Conservation (phyloP, 2,888 invertebrate genomes). For the Andrena hattorfiana region DNA sequence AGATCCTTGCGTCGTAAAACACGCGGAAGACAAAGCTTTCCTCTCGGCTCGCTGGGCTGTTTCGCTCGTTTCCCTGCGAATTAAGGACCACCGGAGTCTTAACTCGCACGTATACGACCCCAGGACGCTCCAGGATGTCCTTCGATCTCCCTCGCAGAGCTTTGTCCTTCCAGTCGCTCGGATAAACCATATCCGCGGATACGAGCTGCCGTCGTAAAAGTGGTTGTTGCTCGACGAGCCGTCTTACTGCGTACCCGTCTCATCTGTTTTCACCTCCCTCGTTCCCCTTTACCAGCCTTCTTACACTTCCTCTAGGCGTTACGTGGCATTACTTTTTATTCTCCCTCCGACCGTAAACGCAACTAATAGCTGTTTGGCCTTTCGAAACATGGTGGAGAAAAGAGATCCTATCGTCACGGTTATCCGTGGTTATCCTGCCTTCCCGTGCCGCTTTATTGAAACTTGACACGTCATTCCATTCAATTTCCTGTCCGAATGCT, state of each 20-base stretch:
- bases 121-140: constrained; percentile 38
- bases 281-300: not conserved
- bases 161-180: constrained; percentile 40
- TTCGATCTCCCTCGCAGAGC: constrained; percentile 61
- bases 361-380: constrained; percentile 65
- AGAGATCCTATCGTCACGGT: constrained; percentile 49
- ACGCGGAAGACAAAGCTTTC: constrained; percentile 37
- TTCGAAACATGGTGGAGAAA: constrained; percentile 56
- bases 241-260: constrained; percentile 48
- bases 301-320: constrained; percentile 10
- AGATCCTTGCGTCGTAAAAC: constrained; percentile 58
- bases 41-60: constrained; percentile 15
- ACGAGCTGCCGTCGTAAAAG: constrained; percentile 67
- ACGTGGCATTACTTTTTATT: constrained; percentile 63
- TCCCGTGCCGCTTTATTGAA: constrained; percentile 11
- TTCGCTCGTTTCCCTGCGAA: constrained; percentile 45
- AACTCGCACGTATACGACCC: constrained; percentile 53
- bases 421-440: constrained; percentile 24
- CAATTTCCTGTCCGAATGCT: constrained; percentile 23
- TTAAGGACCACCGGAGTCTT: constrained; percentile 60
- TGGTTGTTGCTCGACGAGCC: constrained; percentile 65
- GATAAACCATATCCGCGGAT: constrained; percentile 62
- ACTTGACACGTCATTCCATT: constrained; percentile 34
- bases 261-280: constrained; percentile 6
- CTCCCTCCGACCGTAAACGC: constrained; percentile 57